A percentile compares a stretch with the other conserved stretches of the same genome.
phyloP scores from a whole-genome alignment of 2,888 invertebrate species.

The Poecilus cupreus region DNA sequence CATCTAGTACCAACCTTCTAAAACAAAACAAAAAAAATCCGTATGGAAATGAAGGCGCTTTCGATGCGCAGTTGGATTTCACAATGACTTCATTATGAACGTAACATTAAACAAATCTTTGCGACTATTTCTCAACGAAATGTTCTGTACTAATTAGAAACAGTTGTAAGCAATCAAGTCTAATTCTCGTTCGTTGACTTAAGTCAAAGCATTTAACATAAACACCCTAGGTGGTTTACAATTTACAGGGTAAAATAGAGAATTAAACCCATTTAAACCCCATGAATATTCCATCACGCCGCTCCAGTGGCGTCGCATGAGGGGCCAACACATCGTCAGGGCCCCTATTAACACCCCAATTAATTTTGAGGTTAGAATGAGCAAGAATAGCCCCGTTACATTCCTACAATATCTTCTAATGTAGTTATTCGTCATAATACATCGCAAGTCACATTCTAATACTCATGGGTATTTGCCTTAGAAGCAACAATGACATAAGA shows the following conservation, averaged over 20 bases:
- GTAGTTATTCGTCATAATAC: background rate
- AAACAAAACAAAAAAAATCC: too few species aligned
- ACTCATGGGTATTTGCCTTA: background rate
- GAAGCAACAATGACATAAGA: conserved; percentile 46
- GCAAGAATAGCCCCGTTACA: background rate
- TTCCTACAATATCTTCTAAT: background rate
- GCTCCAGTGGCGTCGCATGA: background rate
- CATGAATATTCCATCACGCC: conserved; percentile 29
- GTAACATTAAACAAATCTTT: too few species aligned
- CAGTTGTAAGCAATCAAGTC: too few species aligned
- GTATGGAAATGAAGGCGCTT: too few species aligned
- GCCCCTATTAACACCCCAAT: background rate
- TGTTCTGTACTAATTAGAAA: too few species aligned
- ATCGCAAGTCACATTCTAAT: background rate
- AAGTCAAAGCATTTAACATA: background rate
- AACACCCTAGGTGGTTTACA: background rate
- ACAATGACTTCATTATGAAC: too few species aligned
- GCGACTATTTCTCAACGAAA: too few species aligned
- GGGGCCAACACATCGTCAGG: background rate
- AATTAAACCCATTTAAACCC: conserved; percentile 47
- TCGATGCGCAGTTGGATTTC: too few species aligned
- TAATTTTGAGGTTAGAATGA: background rate
- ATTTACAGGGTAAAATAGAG: background rate
- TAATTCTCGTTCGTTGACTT: background rate
- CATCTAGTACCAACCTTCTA: too few species aligned